phyloP scores from a whole-genome alignment of 2,113 vertebrate species.

The Podocnemis expansa region DNA sequence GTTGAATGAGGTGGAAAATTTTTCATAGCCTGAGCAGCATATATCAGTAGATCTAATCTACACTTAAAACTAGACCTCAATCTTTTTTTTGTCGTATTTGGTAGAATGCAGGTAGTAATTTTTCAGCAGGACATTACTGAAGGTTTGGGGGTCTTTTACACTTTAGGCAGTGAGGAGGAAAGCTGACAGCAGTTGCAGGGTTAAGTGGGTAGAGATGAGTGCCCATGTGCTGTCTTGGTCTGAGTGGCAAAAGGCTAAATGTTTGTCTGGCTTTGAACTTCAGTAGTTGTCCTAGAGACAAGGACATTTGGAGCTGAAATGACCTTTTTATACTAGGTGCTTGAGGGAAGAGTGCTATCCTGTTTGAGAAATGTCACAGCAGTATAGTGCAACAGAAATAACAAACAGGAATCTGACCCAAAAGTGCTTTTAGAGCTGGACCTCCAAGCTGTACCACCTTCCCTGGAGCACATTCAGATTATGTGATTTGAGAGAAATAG shows the following conservation, averaged over 20 bases:
- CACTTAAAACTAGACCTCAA: not conserved
- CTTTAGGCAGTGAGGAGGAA: not conserved
- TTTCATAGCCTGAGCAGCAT: not conserved
- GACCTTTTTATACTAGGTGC: not conserved
- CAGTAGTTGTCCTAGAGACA: not conserved
- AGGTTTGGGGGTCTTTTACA: not conserved
- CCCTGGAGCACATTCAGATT: not conserved
- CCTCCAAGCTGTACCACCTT: not conserved
- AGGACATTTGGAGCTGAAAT: not conserved
- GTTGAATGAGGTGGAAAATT: not conserved
- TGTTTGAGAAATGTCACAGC: not conserved
- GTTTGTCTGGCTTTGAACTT: not conserved
- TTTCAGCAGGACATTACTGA: not conserved
- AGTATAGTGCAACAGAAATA: not conserved
- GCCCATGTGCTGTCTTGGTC: not conserved
- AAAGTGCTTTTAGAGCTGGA: not conserved
- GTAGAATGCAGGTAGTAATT: not conserved
- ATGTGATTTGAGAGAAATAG: not conserved
- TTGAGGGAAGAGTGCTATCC: not conserved
- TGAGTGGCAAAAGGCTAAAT: not conserved
- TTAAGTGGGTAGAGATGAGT: not conserved
- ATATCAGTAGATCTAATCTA: not conserved
- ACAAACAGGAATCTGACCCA: not conserved
- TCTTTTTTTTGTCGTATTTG: not conserved
- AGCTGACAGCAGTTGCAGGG: not conserved